These are phyloP conservation scores for Bergia puertoricense DNA, from an alignment of 92 coral and sea anemone species.

Conservation along the genomic window DNA sequence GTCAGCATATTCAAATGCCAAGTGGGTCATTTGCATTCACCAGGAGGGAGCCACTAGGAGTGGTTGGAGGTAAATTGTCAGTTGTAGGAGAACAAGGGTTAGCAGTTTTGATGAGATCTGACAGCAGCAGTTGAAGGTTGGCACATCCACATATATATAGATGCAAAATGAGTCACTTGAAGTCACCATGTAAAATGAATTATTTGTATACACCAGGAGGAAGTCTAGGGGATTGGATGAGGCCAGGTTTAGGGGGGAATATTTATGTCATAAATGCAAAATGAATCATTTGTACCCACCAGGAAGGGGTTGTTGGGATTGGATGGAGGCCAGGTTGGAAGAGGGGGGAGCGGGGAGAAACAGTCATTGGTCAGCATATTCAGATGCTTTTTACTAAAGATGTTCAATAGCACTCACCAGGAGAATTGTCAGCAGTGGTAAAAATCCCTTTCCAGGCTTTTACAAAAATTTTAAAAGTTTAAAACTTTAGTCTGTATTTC, in stretches of 20 bases:
- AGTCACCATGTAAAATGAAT: no score
- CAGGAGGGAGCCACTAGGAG: conserved; percentile 88
- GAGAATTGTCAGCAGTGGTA: not conserved
- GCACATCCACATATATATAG: conserved; percentile 26
- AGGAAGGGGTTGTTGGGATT: no score
- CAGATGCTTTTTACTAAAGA: conserved; percentile 68
- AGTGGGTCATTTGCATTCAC: conserved; percentile 91
- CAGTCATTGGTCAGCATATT: conserved; percentile 75
- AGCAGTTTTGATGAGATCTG: not conserved
- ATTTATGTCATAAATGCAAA: no score
- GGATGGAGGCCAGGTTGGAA: no score
- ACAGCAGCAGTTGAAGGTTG: conserved; percentile 26
- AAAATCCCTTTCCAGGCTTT: no score
- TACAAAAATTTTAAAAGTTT: no score
- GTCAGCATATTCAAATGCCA: conserved; percentile 84
- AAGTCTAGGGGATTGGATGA: no score
- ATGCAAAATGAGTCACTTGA: no score
- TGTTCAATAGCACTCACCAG: conserved; percentile 72
- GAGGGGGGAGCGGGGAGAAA: not conserved
- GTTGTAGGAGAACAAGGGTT: not conserved
- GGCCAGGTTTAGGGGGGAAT: no score
- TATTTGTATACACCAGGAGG: no score
- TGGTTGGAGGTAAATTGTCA: conserved; percentile 82
- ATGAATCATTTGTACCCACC: no score
- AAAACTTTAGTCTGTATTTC: no score